Evolutionary conservation across 2,888 invertebrate genomes (phyloP).

Genomic region (Agelastica alni): DNA sequence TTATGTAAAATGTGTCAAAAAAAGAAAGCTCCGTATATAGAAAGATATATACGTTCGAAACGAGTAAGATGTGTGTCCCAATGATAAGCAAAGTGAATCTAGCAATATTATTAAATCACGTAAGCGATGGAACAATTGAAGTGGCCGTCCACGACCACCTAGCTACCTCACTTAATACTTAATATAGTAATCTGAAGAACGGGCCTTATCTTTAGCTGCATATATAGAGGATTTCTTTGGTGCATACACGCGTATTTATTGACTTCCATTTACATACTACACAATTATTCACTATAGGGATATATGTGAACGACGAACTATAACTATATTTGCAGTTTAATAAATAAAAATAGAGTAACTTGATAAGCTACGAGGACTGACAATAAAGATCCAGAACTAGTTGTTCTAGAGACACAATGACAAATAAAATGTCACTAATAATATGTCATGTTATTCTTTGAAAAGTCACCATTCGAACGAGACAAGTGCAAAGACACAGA

Average conservation of each 20-base stretch:
- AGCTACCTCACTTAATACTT: slow-evolving; percentile 31
- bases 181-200: slow-evolving; percentile 29
- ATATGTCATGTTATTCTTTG: too few species aligned
- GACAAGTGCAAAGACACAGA: too few species aligned
- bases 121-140: slow-evolving; percentile 27
- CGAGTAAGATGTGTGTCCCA: slow-evolving; percentile 5
- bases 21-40: too few species aligned
- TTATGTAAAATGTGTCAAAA: too few species aligned
- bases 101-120: slow-evolving; percentile 32
- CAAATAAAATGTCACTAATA: too few species aligned
- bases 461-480: too few species aligned
- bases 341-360: too few species aligned
- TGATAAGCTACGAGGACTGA: too few species aligned
- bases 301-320: slow-evolving; percentile 3
- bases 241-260: slow-evolving; percentile 46
- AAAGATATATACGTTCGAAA: not conserved
- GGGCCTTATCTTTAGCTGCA: slow-evolving; percentile 19
- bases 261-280: slow-evolving; percentile 52
- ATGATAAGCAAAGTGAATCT: slow-evolving; percentile 32
- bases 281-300: slow-evolving; percentile 51
- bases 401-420: too few species aligned
- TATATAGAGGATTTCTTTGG: slow-evolving; percentile 43
- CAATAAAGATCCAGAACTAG: too few species aligned
- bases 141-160: slow-evolving; percentile 27
- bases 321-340: too few species aligned